Evolutionary conservation across 1,140 invertebrate genomes (phyloP).

Genomic region (Drosophila bipectinata): DNA sequence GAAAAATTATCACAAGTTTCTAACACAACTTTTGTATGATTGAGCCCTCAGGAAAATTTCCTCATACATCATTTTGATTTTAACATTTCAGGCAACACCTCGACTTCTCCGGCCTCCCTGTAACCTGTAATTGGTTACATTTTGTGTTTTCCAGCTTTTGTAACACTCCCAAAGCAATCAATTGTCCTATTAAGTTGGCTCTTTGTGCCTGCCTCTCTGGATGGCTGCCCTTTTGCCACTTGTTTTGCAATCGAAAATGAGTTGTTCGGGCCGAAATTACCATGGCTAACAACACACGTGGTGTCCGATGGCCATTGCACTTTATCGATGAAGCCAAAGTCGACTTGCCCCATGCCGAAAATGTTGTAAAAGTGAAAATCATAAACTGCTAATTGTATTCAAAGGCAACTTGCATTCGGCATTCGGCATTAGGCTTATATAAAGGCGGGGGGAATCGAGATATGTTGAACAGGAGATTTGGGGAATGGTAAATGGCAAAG

Average conservation of each 20-base stretch:
- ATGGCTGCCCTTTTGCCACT: slow-evolving; percentile 57
- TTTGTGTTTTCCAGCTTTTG: slow-evolving; percentile 40
- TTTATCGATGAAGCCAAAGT: slow-evolving; percentile 28
- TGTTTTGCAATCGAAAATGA: slow-evolving; percentile 62
- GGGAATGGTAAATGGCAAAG: slow-evolving; percentile 15
- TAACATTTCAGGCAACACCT: slow-evolving; percentile 20
- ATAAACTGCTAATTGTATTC: slow-evolving; percentile 78
- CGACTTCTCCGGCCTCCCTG: slow-evolving; percentile 1
- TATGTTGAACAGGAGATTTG: background rate
- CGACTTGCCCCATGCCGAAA: slow-evolving; percentile 28
- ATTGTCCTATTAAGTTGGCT: slow-evolving; percentile 49
- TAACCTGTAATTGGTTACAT: slow-evolving; percentile 36
- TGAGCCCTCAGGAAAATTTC: slow-evolving; percentile 23
- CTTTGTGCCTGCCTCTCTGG: slow-evolving; percentile 35
- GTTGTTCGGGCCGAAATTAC: slow-evolving; percentile 46
- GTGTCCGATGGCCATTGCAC: slow-evolving; percentile 48
- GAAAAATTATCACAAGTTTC: background rate
- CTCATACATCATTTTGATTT: slow-evolving; percentile 35
- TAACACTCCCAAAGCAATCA: slow-evolving; percentile 56
- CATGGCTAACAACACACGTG: slow-evolving; percentile 41
- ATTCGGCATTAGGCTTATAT: slow-evolving; percentile 45
- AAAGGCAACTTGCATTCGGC: slow-evolving; percentile 56
- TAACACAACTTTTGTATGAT: background rate
- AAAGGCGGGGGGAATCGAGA: slow-evolving; percentile 14
- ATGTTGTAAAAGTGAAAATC: slow-evolving; percentile 71